Evolutionary conservation across 2,888 invertebrate genomes (phyloP), one percentile per base, ranked within the genome.

Genomic region (Cephus pygmeus): DNA sequence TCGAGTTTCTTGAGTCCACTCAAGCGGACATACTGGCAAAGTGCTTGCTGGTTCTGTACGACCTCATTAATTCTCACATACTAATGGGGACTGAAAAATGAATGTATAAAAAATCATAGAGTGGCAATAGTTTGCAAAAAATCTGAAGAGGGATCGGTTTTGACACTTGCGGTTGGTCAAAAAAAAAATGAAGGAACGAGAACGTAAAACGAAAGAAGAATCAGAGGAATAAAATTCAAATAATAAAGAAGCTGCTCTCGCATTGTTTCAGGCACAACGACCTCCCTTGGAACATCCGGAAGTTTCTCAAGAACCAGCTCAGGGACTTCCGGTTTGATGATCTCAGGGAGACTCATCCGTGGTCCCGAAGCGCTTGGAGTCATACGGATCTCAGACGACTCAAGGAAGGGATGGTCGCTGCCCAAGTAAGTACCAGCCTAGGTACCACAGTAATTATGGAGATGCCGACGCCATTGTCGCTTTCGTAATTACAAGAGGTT

Each of bases 281-380:
- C 92, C 93, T 97, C 83, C 97, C 97, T 23, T 97, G 97, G 97
- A 97, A 97, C 92, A 96, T 97, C 91, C 93, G 97, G 84, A 97
- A 97, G 92, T 97, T 97, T 92, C 93, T 97, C 91, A 97, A 97
- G 92, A 97, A 97, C 92, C 95, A 96, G 91, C 94, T 97, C 86
- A 96, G 96, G 91, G 96, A 96, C 91, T 96, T 97, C 91, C 94
- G 94, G 87, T 95, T 96, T 91, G 94, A 95, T 91, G 94, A 95
- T 91, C 92, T 96, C 77, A 92, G 94, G 85, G 93, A 94, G 83
- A 94, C 95, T 73, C 93, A 94, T 85, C 96, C 95, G 23, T 96
- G 96, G 96, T 94, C 94, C 36, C 93, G 93, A 81, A 95, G 94
- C 90, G 94, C 94, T 84, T 96, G 96, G 96, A 95, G 95, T 86